Conservation (phyloP, 2,888 invertebrate species). For the Ectropis crepuscularia region DNA sequence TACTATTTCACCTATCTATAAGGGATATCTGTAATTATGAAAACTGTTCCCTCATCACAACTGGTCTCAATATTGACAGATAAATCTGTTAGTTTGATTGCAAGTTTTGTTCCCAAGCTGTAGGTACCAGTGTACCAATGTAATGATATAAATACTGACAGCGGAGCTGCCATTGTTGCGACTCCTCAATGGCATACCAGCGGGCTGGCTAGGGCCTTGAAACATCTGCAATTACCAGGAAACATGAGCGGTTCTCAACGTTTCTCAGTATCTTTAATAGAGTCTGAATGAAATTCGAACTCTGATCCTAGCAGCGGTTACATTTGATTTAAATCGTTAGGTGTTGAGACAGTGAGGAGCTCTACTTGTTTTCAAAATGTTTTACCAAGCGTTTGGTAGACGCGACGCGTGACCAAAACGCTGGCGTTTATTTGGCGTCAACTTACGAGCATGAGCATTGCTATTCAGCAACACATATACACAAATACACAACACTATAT, state of each 20-base stretch:
- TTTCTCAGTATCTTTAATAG: constrained; percentile 1
- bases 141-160: neutral
- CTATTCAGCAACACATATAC: too few species aligned
- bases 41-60: too few species aligned
- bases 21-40: too few species aligned
- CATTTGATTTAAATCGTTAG: neutral
- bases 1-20: too few species aligned
- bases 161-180: constrained; percentile 15
- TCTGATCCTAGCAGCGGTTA: neutral
- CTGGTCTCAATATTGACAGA: neutral
- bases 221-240: constrained; percentile 11
- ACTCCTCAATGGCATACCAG: constrained; percentile 15
- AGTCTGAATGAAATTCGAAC: too few species aligned
- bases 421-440: too few species aligned
- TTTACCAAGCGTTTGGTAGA: too few species aligned
- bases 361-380: too few species aligned
- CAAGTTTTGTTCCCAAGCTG: neutral
- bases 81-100: neutral
- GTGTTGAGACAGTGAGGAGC: neutral
- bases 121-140: neutral
- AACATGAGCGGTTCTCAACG: constrained; percentile 10
- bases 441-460: too few species aligned
- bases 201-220: constrained; percentile 2
- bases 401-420: too few species aligned
- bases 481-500: too few species aligned